Percentiles rank a stretch among this genome's conserved stretches.
Evolutionary conservation across 1,140 invertebrate genomes (phyloP).

Genomic region (Thaumetopoea pityocampa): DNA sequence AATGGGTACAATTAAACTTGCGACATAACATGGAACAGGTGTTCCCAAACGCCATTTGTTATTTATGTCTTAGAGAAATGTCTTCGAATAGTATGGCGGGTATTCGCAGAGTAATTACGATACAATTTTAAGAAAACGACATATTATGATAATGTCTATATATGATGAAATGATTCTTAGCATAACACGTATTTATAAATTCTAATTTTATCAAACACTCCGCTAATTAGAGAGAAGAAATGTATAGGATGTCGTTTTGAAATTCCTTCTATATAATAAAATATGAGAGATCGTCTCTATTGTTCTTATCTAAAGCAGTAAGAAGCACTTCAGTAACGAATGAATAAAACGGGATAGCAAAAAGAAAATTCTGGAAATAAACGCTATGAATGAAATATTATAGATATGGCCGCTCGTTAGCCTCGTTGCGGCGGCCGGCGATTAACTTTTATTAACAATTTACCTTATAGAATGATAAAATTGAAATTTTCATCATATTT

Average conservation of each 20-base stretch:
- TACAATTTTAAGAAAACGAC: too few relatives aligned
- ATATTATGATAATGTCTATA: too few relatives aligned
- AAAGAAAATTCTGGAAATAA: slow-evolving; percentile 6
- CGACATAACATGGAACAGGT: slow-evolving; percentile 32
- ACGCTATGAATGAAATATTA: slow-evolving; percentile 9
- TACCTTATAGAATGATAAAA: slow-evolving; percentile 22
- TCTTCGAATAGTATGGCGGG: not conserved
- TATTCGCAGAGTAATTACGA: too few relatives aligned
- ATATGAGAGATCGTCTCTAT: not conserved
- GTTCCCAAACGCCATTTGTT: slow-evolving; percentile 45
- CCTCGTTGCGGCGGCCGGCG: slow-evolving; percentile 22
- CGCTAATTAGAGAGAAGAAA: too few relatives aligned
- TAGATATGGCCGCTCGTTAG: slow-evolving; percentile 22
- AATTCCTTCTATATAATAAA: too few relatives aligned
- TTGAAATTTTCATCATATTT: slow-evolving; percentile 18
- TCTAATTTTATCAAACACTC: too few relatives aligned
- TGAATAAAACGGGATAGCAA: slow-evolving; percentile 4
- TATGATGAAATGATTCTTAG: too few relatives aligned
- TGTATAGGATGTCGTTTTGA: too few relatives aligned
- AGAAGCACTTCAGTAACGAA: slow-evolving; percentile 8
- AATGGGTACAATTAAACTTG: slow-evolving; percentile 52
- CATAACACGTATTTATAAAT: too few relatives aligned
- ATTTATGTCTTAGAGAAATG: slow-evolving; percentile 34
- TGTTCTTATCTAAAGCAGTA: slow-evolving; percentile 7
- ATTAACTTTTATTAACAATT: slow-evolving; percentile 21